These are phyloP conservation scores for Zele albiditarsus DNA, from an alignment of 2,888 invertebrate genomes.

Conservation along the genomic window DNA sequence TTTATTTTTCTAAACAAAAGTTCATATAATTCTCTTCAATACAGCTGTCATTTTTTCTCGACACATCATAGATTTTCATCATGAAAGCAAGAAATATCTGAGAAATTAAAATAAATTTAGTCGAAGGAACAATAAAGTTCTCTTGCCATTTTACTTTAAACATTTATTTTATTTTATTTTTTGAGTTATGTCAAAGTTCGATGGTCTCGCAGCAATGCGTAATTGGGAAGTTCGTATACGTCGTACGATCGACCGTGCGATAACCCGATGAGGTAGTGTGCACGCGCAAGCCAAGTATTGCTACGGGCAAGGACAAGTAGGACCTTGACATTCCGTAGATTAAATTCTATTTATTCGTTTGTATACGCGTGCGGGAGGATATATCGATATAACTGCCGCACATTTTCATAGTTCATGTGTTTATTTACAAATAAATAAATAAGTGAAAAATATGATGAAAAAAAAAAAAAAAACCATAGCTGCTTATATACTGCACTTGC, in stretches of 20 bases:
- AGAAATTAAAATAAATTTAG: neutral
- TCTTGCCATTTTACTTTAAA: neutral
- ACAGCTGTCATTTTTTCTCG: too few species aligned
- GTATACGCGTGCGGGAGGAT: constrained; percentile 25
- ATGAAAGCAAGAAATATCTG: too few species aligned
- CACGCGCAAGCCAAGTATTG: constrained; percentile 27
- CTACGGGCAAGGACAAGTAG: constrained; percentile 39
- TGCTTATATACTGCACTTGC: neutral
- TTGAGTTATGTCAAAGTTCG: constrained; percentile 1
- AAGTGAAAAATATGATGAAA: neutral
- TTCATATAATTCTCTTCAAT: too few species aligned
- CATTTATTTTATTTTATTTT: constrained; percentile 6
- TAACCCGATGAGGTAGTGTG: constrained; percentile 29
- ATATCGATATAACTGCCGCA: constrained; percentile 18
- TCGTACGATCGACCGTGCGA: constrained; percentile 51
- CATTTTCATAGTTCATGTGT: constrained; percentile 6
- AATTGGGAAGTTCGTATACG: constrained; percentile 51
- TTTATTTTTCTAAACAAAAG: constrained; percentile 57
- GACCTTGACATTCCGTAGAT: constrained; percentile 54
- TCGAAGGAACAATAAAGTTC: neutral
- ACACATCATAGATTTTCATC: too few species aligned
- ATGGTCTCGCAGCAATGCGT: constrained; percentile 39
- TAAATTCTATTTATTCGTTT: constrained; percentile 38
- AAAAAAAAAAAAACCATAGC: neutral
- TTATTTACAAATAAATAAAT: neutral